Conservation (phyloP, 2,113 vertebrate genomes). For the Vidua chalybeata region DNA sequence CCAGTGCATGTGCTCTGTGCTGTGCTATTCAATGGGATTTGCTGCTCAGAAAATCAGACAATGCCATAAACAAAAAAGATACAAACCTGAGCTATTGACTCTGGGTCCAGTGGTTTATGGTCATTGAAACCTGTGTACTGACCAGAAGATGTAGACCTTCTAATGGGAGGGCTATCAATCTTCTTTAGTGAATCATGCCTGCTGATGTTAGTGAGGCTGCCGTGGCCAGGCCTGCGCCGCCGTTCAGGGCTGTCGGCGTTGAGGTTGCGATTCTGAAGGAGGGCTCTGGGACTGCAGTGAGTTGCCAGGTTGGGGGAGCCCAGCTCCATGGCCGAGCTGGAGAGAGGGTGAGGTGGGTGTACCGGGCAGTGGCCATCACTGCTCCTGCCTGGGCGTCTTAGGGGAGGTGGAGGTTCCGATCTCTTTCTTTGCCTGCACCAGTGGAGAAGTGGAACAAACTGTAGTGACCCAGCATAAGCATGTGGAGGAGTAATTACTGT, state of each 20-base stretch:
- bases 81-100: constrained; percentile 97
- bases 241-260: constrained; percentile 89
- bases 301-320: constrained; percentile 82
- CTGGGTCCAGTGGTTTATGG: constrained; percentile 93
- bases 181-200: constrained; percentile 94
- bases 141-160: constrained; percentile 94
- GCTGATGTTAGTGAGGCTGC: constrained; percentile 93
- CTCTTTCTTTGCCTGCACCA: constrained; percentile 87
- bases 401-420: constrained; percentile 84
- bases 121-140: constrained; percentile 91
- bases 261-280: constrained; percentile 85
- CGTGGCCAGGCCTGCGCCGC: constrained; percentile 84
- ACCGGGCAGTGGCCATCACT: constrained; percentile 87
- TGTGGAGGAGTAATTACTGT: background rate
- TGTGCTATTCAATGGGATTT: background rate
- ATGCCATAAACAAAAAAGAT: background rate
- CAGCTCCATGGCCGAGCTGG: constrained; percentile 83
- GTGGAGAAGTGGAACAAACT: background rate
- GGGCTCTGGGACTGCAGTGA: constrained; percentile 87
- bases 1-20: background rate
- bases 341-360: constrained; percentile 84
- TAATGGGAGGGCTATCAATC: constrained; percentile 93
- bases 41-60: background rate
- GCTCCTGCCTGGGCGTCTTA: constrained; percentile 86
- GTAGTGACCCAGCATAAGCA: background rate